A percentile compares a stretch with the other conserved stretches of the same genome.
Evolutionary conservation across 2,888 invertebrate genomes (phyloP).

Genomic region (Ochropleura leucogaster): DNA sequence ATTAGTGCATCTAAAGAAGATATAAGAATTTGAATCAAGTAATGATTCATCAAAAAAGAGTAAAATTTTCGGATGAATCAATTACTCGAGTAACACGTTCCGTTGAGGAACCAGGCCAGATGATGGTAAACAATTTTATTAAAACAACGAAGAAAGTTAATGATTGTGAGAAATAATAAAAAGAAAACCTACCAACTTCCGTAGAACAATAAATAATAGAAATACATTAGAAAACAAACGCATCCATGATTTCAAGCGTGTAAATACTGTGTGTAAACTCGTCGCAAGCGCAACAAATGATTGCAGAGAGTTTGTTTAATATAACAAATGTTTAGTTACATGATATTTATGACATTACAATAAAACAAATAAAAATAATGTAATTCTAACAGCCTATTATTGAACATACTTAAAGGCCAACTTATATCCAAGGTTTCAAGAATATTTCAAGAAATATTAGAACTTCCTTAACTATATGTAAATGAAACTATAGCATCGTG

Average conservation of each 20-base stretch:
- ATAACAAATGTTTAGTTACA: slow-evolving; percentile 12
- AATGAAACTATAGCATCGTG: slow-evolving; percentile 43
- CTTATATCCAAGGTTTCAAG: slow-evolving; percentile 43
- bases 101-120: slow-evolving; percentile 34
- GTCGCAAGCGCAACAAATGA: slow-evolving; percentile 22
- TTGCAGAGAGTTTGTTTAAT: slow-evolving; percentile 17
- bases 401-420: slow-evolving; percentile 46
- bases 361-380: neutral
- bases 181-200: slow-evolving; percentile 29
- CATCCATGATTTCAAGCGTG: slow-evolving; percentile 41
- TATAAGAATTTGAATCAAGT: slow-evolving; percentile 40
- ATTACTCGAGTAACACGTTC: slow-evolving; percentile 33
- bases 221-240: slow-evolving; percentile 47
- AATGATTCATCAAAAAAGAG: slow-evolving; percentile 53
- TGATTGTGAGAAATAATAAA: slow-evolving; percentile 34
- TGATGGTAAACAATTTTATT: slow-evolving; percentile 34
- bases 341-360: neutral
- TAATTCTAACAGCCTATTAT: slow-evolving; percentile 17
- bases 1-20: slow-evolving; percentile 10
- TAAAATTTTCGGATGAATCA: slow-evolving; percentile 59
- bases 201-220: slow-evolving; percentile 23
- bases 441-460: slow-evolving; percentile 45
- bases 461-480: slow-evolving; percentile 49
- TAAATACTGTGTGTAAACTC: slow-evolving; percentile 31
- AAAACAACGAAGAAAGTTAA: slow-evolving; percentile 51